Conservation (phyloP, 2,888 invertebrate species). For the Cerastis rubricosa region DNA sequence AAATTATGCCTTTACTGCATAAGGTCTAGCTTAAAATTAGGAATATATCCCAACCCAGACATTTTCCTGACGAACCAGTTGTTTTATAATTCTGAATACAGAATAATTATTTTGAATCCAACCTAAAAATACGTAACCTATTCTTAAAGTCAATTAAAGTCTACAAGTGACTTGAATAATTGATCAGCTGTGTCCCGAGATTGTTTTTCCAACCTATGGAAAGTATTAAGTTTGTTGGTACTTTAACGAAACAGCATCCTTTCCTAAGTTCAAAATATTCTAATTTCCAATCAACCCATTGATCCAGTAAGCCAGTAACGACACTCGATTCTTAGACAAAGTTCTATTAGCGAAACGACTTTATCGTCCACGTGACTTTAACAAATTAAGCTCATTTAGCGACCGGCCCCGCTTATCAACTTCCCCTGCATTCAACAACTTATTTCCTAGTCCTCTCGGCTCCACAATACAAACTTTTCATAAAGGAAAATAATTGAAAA, state of each 20-base stretch:
- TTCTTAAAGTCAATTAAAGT: background rate
- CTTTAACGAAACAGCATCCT: background rate
- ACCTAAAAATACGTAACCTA: background rate
- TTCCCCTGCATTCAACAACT: slow-evolving; percentile 71
- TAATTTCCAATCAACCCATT: slow-evolving; percentile 30
- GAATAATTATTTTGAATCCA: too few species aligned
- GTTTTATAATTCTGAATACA: background rate
- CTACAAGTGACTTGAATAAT: background rate
- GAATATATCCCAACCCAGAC: background rate
- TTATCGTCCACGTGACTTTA: slow-evolving; percentile 80
- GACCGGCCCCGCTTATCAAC: slow-evolving; percentile 66
- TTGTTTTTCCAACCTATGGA: background rate
- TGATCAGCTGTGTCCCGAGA: background rate
- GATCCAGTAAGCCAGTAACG: slow-evolving; percentile 7
- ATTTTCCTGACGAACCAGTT: background rate
- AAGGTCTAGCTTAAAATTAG: too few species aligned
- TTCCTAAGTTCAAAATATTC: slow-evolving; percentile 15
- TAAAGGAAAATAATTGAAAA: slow-evolving; percentile 63
- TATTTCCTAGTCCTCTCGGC: slow-evolving; percentile 63
- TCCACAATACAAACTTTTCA: slow-evolving; percentile 63
- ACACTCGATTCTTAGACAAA: slow-evolving; percentile 71
- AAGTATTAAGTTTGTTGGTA: background rate
- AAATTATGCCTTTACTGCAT: background rate
- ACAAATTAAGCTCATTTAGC: slow-evolving; percentile 86
- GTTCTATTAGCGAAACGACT: slow-evolving; percentile 74